phyloP scores from a whole-genome alignment of 2,113 vertebrate species.

The Theristicus caerulescens region DNA sequence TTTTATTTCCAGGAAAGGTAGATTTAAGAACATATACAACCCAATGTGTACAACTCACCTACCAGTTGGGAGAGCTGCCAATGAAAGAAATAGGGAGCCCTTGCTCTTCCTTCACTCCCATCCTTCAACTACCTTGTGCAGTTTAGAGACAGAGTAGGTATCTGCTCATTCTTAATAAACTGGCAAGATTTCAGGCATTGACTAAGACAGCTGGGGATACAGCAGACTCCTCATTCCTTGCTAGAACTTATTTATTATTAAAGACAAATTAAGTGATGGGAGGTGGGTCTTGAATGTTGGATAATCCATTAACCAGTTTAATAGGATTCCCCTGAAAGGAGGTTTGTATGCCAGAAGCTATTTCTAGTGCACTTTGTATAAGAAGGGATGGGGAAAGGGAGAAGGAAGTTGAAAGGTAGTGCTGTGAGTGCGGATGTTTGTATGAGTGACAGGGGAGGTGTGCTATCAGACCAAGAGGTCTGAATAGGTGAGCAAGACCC shows the following conservation, averaged over 20 bases:
- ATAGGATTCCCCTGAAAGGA: slow-evolving; percentile 25
- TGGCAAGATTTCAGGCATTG: slow-evolving; percentile 28
- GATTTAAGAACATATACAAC: neutral
- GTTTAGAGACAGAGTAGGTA: neutral
- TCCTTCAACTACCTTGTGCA: neutral
- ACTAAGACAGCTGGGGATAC: neutral
- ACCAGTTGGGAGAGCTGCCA: neutral
- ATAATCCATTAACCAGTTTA: slow-evolving; percentile 38
- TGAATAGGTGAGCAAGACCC: neutral
- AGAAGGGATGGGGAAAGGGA: neutral
- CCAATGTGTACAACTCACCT: neutral
- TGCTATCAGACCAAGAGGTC: neutral
- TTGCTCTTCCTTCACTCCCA: neutral
- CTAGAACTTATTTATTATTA: slow-evolving; percentile 56
- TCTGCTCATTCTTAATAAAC: slow-evolving; percentile 13
- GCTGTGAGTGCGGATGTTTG: neutral
- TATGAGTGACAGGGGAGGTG: neutral
- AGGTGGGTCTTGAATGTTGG: neutral
- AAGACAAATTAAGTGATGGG: slow-evolving; percentile 36
- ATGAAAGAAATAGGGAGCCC: neutral
- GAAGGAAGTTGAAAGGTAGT: neutral
- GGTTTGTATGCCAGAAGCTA: neutral
- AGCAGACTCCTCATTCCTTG: slow-evolving; percentile 5
- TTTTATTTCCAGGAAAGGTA: neutral
- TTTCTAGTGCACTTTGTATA: neutral